Percentiles rank a stretch among this genome's conserved stretches.
phyloP scores from a whole-genome alignment of 1,140 invertebrate species.

The Pseudoatta argentina region DNA sequence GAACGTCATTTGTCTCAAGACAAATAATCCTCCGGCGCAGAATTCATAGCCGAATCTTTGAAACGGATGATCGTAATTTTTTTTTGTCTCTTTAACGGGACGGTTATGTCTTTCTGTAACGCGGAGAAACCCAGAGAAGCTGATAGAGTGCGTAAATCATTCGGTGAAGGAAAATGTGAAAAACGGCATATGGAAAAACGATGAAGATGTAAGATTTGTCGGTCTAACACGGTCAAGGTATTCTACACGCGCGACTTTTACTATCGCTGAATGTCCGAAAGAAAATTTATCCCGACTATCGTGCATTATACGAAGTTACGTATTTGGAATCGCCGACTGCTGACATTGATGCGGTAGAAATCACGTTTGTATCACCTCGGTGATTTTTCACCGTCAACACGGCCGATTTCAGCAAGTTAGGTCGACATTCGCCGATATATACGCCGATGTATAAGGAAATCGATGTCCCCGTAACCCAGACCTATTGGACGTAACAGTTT shows the following conservation, averaged over 20 bases:
- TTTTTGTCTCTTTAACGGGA: background rate
- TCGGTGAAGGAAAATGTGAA: background rate
- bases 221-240: constrained; percentile 28
- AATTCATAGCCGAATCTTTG: constrained; percentile 1
- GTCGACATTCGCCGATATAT: background rate
- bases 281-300: constrained; percentile 39
- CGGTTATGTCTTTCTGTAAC: background rate
- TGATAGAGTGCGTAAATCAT: constrained; percentile 3
- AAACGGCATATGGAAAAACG: background rate
- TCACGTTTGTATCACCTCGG: constrained; percentile 13
- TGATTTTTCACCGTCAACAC: constrained; percentile 42
- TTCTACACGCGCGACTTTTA: constrained; percentile 24
- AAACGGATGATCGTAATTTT: background rate
- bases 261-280: background rate
- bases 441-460: constrained; percentile 72
- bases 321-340: constrained; percentile 22
- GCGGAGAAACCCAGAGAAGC: background rate
- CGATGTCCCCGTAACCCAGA: constrained; percentile 82
- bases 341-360: constrained; percentile 64
- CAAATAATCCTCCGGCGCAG: constrained; percentile 9
- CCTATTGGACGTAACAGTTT: constrained; percentile 81
- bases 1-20: background rate
- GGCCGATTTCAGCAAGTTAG: constrained; percentile 1
- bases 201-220: background rate
- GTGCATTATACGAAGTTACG: constrained; percentile 44